A percentile compares a stretch with the other conserved stretches of the same genome.
Conservation (phyloP, 2,888 invertebrate genomes). For the Muschampia plurimacula region DNA sequence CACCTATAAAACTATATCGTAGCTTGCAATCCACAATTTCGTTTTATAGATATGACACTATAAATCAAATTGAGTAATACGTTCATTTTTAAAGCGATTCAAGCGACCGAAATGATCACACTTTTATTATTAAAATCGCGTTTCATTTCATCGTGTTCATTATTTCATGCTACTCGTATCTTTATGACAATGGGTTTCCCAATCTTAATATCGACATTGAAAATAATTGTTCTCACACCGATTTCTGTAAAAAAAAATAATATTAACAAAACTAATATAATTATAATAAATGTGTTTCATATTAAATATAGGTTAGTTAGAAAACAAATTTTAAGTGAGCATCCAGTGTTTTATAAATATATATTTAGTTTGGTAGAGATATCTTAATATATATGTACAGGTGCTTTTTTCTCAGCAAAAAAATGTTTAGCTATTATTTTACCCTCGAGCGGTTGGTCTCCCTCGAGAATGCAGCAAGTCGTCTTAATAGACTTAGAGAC, state of each 20-base stretch:
- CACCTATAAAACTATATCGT: constrained; percentile 71
- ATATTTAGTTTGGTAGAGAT: constrained; percentile 52
- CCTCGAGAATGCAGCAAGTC: constrained; percentile 69
- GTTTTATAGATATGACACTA: constrained; percentile 73
- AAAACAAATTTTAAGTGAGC: no score
- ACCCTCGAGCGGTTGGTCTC: constrained; percentile 62
- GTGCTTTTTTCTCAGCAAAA: constrained; percentile 71
- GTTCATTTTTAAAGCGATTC: constrained; percentile 48
- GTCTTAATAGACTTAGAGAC: constrained; percentile 83
- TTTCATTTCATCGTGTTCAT: constrained; percentile 62
- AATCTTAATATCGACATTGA: constrained; percentile 55
- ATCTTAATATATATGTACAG: constrained; percentile 69
- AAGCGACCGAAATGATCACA: constrained; percentile 51
- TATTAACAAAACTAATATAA: no score
- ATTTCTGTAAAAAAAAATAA: constrained; percentile 46
- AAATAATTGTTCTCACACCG: constrained; percentile 57
- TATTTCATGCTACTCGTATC: background rate
- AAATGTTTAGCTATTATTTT: constrained; percentile 74
- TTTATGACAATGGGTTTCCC: constrained; percentile 55
- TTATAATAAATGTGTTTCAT: no score
- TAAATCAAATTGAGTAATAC: constrained; percentile 67
- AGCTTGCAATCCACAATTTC: constrained; percentile 73
- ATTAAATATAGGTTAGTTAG: no score
- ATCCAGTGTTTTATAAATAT: no score
- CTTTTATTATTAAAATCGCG: constrained; percentile 56